Conservation (phyloP, 2,113 vertebrate species). For the Ginglymostoma cirratum region DNA sequence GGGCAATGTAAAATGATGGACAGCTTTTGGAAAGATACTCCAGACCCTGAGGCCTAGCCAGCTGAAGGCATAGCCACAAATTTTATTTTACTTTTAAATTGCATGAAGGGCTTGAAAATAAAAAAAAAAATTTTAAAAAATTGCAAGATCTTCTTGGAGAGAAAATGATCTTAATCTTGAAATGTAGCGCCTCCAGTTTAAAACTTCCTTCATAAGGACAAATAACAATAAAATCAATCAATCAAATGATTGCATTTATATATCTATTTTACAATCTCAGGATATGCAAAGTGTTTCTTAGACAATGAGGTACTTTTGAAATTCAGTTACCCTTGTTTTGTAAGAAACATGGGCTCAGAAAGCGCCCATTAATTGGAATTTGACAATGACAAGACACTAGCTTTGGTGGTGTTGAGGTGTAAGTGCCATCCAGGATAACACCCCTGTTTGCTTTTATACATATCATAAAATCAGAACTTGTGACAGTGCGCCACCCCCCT, state of each 20-base stretch:
- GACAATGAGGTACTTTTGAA: not conserved
- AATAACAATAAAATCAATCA: not conserved
- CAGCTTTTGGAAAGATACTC: not conserved
- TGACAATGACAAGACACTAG: not conserved
- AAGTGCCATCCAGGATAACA: not conserved
- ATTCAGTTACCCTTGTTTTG: not conserved
- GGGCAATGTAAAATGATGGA: not conserved
- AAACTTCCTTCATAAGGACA: not conserved
- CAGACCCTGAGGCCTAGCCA: not conserved
- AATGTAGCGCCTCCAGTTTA: not conserved
- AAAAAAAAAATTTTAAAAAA: not conserved
- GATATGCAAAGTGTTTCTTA: not conserved
- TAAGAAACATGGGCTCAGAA: not conserved
- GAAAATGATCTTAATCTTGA: not conserved
- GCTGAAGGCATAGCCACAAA: not conserved
- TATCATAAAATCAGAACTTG: not conserved
- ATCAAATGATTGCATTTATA: not conserved
- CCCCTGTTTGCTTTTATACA: not conserved
- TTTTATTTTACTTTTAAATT: not conserved
- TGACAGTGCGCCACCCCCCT: not conserved
- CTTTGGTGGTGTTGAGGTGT: not conserved
- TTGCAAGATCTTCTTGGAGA: not conserved
- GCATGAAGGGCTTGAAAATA: not conserved
- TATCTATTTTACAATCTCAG: not conserved
- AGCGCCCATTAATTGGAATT: not conserved